phyloP scores from a whole-genome alignment of 2,797 vertebrate species.

The Mus caroli region DNA sequence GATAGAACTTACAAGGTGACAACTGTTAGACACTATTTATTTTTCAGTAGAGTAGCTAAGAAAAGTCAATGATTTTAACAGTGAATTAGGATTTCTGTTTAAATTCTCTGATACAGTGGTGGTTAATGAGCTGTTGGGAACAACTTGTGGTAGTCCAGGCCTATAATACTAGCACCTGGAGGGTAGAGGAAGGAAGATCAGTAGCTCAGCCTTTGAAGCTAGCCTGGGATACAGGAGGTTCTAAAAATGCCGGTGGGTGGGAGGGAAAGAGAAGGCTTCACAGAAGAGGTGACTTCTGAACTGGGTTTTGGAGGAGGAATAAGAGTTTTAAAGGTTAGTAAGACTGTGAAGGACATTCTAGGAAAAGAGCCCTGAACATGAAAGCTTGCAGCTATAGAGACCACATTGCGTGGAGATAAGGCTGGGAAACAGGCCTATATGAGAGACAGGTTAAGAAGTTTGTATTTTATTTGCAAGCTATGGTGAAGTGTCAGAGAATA shows the following conservation, averaged over 20 bases:
- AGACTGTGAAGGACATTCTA: not conserved
- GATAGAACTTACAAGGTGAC: not conserved
- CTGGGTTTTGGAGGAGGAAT: constrained; percentile 25
- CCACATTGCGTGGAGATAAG: not conserved
- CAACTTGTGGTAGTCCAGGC: not conserved
- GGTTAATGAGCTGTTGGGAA: constrained; percentile 23
- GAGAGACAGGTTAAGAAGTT: constrained; percentile 7
- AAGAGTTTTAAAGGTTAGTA: constrained; percentile 41
- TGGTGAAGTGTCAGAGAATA: not conserved
- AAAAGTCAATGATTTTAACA: constrained; percentile 43
- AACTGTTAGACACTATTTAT: not conserved
- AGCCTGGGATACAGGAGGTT: not conserved
- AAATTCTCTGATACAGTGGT: not conserved
- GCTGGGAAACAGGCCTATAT: not conserved
- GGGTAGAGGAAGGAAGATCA: not conserved
- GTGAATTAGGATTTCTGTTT: not conserved
- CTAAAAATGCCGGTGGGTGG: not conserved
- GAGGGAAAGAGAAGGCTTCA: constrained; percentile 20
- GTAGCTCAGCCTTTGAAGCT: not conserved
- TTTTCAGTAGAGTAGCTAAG: not conserved
- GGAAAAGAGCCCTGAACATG: not conserved
- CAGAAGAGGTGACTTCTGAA: constrained; percentile 38
- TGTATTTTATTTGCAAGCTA: not conserved
- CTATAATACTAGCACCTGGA: not conserved
- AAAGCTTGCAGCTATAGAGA: not conserved